Base-by-base conservation (phyloP, 2,797 vertebrate genomes). In the Esox masquinongy region DNA sequence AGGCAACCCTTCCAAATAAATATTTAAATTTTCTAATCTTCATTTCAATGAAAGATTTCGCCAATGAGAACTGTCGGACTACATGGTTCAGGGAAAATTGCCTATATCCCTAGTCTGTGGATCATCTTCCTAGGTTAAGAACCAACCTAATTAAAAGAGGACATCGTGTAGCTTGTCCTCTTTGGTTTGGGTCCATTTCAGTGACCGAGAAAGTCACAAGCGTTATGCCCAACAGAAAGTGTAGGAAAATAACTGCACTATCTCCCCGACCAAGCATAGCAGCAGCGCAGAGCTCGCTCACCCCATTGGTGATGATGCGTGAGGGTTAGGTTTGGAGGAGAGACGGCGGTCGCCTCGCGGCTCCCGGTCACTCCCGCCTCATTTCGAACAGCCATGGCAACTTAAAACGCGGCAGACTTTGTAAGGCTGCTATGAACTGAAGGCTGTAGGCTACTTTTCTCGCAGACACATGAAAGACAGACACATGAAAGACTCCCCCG, bases 271-370 rank as follows among this genome's bases (percentile, higher is more conserved):
- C 7, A 22, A 31, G 64, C 56, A 34, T 36, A 36, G 26, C 64
- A 67, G 29, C 16, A 67, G 31, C 64, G 26, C 64, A 67, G 64
- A 29, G 64, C 64, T 67, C 64, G 29, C 26, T 67, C 64, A 11
- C 31, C 31, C 64, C 64, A 67, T 16, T 67, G 64, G 64, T 67
- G 31, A 67, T 67, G 64, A 67, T n/a, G 64, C 31, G 31, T 12
- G 16, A 29, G 64, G 64, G 64, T 31, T 34, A 11, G 61, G 61
- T 64, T 64, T 64, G 61, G 26, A 64, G 26, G 61, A 64, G 26
- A 31, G 26, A 26, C 26, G 61, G 61, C 26, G 26, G 24, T 17
- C 12, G 24, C 26, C 61, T 64, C 61, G 22, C 59, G 36, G 36
- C 36, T 64, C 24, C 29, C 61, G 24, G 61, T 14, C 24, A 29